These are phyloP conservation scores for Neofelis nebulosa DNA, from an alignment of 2,113 vertebrate species.

Conservation along the genomic window DNA sequence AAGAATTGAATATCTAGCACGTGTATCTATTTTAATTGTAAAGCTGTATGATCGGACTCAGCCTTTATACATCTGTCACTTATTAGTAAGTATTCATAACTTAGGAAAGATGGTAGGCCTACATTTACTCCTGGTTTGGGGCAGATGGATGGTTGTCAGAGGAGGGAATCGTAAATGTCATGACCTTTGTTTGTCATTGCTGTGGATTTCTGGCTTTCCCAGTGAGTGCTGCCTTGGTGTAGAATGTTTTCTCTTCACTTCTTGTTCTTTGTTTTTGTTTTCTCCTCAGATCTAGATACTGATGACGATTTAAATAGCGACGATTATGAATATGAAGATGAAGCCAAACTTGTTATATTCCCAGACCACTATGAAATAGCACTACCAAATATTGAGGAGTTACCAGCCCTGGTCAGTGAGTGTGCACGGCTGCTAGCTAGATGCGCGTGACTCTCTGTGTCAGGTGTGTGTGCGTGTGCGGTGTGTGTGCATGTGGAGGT, in stretches of 20 bases:
- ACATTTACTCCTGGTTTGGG: neutral
- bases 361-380: constrained; percentile 99
- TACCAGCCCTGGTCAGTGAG: constrained; percentile 98
- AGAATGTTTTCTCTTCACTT: constrained; percentile 44
- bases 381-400: constrained; percentile 98
- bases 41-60: neutral
- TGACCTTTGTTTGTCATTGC: too few relatives aligned
- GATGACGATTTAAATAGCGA: constrained; percentile 94
- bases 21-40: neutral
- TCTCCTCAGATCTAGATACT: constrained; percentile 94
- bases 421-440: constrained; percentile 72
- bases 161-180: neutral
- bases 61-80: neutral
- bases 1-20: neutral
- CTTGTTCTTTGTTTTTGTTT: constrained; percentile 67
- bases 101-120: neutral
- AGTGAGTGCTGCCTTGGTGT: neutral
- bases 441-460: constrained; percentile 67
- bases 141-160: neutral
- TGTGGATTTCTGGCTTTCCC: neutral
- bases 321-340: constrained; percentile 97
- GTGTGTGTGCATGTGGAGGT: neutral
- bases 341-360: constrained; percentile 98
- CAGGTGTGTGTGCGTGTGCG: constrained; percentile 60
- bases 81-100: neutral